A percentile compares a stretch with the other conserved stretches of the same genome.
Conservation (phyloP, 2,888 invertebrate species). For the Nomada ruficornis region DNA sequence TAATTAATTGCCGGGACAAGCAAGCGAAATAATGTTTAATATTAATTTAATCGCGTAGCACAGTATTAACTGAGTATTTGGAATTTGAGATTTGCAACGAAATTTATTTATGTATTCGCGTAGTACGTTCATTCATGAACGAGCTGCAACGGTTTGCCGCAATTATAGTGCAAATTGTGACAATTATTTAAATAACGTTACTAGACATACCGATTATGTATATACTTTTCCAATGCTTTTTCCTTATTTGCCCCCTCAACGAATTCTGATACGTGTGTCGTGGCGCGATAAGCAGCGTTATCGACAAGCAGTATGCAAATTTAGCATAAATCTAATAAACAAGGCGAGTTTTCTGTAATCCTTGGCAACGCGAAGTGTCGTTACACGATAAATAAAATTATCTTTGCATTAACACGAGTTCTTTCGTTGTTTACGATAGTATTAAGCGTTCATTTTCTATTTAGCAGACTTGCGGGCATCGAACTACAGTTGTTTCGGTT, state of each 20-base stretch:
- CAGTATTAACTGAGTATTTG: too few relatives aligned
- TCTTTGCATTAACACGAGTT: not conserved
- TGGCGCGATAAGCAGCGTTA: constrained; percentile 1
- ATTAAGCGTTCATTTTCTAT: too few relatives aligned
- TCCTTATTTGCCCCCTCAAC: not conserved
- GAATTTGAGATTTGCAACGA: too few relatives aligned
- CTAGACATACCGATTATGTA: not conserved
- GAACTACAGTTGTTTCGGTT: too few relatives aligned
- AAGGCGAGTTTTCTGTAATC: not conserved
- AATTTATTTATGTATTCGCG: too few relatives aligned
- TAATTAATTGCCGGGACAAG: not conserved
- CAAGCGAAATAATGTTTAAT: too few relatives aligned
- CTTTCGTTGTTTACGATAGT: not conserved
- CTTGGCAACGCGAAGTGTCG: not conserved
- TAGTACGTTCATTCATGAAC: too few relatives aligned
- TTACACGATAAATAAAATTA: not conserved
- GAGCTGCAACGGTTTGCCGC: too few relatives aligned
- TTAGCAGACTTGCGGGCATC: too few relatives aligned
- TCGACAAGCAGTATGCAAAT: not conserved
- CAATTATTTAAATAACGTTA: too few relatives aligned
- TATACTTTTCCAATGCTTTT: not conserved
- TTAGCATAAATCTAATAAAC: constrained; percentile 7
- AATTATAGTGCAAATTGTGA: too few relatives aligned
- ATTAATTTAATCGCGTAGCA: too few relatives aligned
- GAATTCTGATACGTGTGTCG: not conserved